Conservation (phyloP, 2,888 invertebrate genomes). For the Meloe dianella region DNA sequence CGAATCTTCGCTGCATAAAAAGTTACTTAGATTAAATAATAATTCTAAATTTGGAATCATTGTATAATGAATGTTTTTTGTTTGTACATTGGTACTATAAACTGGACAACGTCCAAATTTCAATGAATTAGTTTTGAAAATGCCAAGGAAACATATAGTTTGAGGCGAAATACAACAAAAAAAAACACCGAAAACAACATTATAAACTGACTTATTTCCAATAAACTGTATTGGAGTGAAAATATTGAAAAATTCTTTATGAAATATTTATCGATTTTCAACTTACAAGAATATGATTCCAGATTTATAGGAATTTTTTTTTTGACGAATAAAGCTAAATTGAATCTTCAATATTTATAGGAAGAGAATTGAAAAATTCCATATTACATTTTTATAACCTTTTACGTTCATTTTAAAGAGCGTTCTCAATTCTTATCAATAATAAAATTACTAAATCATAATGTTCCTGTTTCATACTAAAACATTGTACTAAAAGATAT, state of each 20-base stretch:
- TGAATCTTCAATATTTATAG: background rate
- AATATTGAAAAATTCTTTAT: background rate
- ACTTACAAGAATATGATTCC: background rate
- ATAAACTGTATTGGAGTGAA: background rate
- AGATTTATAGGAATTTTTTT: background rate
- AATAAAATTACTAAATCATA: background rate
- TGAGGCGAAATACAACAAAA: background rate
- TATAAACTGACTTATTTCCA: background rate
- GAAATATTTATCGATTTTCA: constrained; percentile 1
- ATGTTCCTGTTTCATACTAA: background rate
- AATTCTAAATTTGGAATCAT: no score
- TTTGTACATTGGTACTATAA: no score
- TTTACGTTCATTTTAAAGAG: background rate
- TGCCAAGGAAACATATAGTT: background rate
- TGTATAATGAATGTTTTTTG: no score
- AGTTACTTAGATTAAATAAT: no score
- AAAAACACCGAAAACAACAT: background rate
- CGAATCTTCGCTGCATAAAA: no score
- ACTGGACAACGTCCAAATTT: no score
- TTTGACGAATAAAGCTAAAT: background rate
- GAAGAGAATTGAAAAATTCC: background rate
- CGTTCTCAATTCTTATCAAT: background rate
- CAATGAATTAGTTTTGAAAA: no score
- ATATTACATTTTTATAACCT: background rate
- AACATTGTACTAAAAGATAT: background rate